Evolutionary conservation across 2,797 vertebrate species (phyloP).

Genomic region (Garrulus glandarius): DNA sequence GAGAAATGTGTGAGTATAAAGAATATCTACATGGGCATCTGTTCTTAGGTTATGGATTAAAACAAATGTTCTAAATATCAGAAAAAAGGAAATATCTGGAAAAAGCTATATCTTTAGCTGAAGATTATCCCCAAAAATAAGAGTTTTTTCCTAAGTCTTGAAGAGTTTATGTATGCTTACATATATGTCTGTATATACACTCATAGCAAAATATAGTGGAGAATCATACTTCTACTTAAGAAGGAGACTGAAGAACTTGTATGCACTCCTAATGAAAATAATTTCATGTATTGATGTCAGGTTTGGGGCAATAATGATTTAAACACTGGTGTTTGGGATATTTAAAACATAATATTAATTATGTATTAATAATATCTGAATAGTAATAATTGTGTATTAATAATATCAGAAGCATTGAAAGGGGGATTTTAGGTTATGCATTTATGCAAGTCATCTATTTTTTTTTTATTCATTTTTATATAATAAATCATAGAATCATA

Average conservation of each 20-base stretch:
- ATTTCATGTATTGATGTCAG: not conserved
- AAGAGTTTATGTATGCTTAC: not conserved
- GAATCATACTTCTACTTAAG: not conserved
- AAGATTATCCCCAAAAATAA: not conserved
- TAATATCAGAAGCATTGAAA: not conserved
- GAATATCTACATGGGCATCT: not conserved
- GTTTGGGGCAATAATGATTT: not conserved
- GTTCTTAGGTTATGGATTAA: not conserved
- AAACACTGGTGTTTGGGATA: not conserved
- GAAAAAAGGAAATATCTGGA: not conserved
- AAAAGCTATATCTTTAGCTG: not conserved
- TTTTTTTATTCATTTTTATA: not conserved
- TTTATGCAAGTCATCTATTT: not conserved
- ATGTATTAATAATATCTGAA: not conserved
- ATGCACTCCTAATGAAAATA: not conserved
- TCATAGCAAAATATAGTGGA: not conserved
- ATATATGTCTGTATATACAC: too few relatives aligned
- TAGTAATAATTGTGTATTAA: not conserved
- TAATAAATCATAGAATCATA: not conserved
- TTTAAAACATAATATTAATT: not conserved
- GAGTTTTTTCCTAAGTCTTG: fast-evolving
- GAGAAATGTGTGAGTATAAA: not conserved
- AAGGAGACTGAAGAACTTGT: not conserved
- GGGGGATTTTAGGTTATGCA: not conserved
- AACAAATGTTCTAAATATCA: not conserved